Conservation (phyloP, 2,797 vertebrate species). For the Sternotherus odoratus region DNA sequence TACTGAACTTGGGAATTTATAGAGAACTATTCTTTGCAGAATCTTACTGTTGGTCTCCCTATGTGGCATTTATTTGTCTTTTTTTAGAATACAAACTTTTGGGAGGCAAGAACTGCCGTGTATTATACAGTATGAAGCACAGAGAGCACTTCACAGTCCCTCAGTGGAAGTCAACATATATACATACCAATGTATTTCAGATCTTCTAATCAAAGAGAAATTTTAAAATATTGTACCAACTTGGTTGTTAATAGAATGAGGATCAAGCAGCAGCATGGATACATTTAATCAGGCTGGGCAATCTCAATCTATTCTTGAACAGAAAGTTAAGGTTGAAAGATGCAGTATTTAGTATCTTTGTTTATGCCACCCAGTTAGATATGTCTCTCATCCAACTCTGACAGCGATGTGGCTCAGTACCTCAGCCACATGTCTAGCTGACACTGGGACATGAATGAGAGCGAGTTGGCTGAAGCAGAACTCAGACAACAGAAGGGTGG, state of each 20-base stretch:
- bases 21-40: background rate
- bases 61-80: background rate
- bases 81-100: background rate
- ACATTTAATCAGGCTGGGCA: background rate
- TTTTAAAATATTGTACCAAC: background rate
- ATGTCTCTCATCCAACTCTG: background rate
- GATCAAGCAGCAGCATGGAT: background rate
- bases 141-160: background rate
- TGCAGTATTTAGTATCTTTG: background rate
- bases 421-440: background rate
- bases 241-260: background rate
- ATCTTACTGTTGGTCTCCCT: background rate
- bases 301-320: background rate
- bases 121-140: background rate
- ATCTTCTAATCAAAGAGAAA: background rate
- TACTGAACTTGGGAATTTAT: background rate
- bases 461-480: background rate
- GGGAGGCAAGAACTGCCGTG: background rate
- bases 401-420: background rate
- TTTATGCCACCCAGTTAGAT: background rate
- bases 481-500: background rate
- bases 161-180: background rate
- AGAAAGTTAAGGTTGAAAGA: background rate
- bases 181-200: background rate
- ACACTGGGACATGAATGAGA: background rate